These are phyloP conservation scores for Callyntrura guangdongensis DNA, from an alignment of 2,888 invertebrate genomes.

Conservation along the genomic window DNA sequence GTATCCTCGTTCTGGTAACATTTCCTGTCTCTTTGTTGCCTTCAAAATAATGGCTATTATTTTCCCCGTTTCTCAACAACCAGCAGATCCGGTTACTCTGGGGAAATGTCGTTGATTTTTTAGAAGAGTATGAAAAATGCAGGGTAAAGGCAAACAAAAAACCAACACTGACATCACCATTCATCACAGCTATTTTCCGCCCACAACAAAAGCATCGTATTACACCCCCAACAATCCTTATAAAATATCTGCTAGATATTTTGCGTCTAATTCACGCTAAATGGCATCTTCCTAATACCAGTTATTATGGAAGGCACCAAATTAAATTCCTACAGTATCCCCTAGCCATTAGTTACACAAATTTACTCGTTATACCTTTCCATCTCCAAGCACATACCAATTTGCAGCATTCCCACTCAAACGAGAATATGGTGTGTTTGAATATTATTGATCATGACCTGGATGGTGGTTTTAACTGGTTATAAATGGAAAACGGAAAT, in stretches of 20 bases:
- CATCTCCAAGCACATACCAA: too few species aligned
- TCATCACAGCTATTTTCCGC: slow-evolving; percentile 26
- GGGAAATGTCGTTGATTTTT: not conserved
- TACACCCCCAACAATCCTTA: not conserved
- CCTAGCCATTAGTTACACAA: too few species aligned
- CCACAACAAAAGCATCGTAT: slow-evolving; percentile 42
- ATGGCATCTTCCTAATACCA: not conserved
- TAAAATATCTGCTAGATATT: not conserved
- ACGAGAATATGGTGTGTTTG: too few species aligned
- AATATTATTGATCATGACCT: too few species aligned
- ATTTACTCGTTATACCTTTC: too few species aligned
- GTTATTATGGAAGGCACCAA: too few species aligned
- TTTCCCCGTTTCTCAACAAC: too few species aligned
- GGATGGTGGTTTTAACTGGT: too few species aligned
- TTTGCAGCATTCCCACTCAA: too few species aligned
- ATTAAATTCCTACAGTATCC: too few species aligned
- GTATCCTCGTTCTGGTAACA: not conserved
- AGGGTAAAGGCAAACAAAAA: not conserved
- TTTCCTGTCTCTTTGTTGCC: not conserved
- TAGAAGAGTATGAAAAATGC: not conserved
- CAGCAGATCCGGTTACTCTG: too few species aligned
- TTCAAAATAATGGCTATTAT: not conserved
- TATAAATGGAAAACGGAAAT: too few species aligned
- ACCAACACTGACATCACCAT: slow-evolving; percentile 2
- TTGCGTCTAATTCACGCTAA: not conserved